Base-by-base conservation (phyloP, 1,140 invertebrate species). In the Geopemphigus sp. region DNA sequence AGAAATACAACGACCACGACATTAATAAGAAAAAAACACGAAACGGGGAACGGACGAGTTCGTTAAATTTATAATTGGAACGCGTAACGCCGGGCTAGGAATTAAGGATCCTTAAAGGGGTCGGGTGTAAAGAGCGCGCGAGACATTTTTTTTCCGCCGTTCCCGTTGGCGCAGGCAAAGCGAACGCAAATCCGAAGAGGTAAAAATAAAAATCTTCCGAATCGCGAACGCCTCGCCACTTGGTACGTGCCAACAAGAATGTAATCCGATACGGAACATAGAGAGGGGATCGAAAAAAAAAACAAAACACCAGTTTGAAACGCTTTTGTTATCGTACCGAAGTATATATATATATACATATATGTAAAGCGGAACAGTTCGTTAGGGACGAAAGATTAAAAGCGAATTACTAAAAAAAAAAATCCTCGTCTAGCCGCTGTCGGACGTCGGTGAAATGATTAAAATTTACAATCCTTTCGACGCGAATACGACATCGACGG, bases 211-310 rank as follows among this genome's bases (percentile, higher is more conserved):
- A 68, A 68, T 24, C 39, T 22, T n/a, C 39, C n/a, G 39, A 68
- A 68, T 68, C n/a, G n/a, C 17, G n/a, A 68, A 68, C 15, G n/a
- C 64, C 39, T n/a, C n/a, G 32, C 32, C 3, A 47, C 64, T 68
- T 19, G n/a, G 64, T 45, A 68, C 64, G 64, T 68, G 64, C 32
- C 64, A 68, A 68, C 39, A 68, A 68, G 64, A 47, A 32, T 73
- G 70, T 73, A 73, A 73, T 73, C 26, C 64, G 64, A 68, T 68
- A 68, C 14, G 64, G 15, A 68, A 24, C n/a, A 64, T 64, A 47
- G 5, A 68, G 32, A 39, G 64, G n/a, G 64, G 61, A 63, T 10
- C 29, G 17, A 45, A n/a, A 32, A 39, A 63, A 63, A 47, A 39
- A 64, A 22, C 10, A n/a, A n/a, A n/a, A n/a, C n/a, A 39, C 32